Conservation (phyloP, 1,140 invertebrate species). For the Ganaspis sp. region DNA sequence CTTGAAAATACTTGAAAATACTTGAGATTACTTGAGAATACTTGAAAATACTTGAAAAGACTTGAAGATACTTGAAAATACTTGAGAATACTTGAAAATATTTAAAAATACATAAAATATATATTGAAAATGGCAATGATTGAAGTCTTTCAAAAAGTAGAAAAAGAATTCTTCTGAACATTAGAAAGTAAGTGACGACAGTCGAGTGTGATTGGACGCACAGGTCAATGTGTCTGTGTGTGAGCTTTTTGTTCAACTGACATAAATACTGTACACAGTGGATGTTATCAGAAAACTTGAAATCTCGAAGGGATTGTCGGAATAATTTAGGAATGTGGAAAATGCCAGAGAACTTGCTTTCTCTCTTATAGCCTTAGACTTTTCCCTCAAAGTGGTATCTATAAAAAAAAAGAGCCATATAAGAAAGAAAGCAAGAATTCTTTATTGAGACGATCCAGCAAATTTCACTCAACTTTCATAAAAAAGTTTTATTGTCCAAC, state of each 20-base stretch:
- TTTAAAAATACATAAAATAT: too few relatives aligned
- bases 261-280: background rate
- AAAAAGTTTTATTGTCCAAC: conserved; percentile 2
- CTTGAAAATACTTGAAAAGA: too few relatives aligned
- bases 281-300: background rate
- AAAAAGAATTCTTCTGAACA: too few relatives aligned
- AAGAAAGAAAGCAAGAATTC: background rate
- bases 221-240: too few relatives aligned
- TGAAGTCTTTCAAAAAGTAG: too few relatives aligned
- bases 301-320: background rate
- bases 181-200: too few relatives aligned
- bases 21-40: too few relatives aligned
- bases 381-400: background rate
- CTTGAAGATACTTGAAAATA: too few relatives aligned
- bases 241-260: background rate
- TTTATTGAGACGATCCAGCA: background rate
- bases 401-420: background rate
- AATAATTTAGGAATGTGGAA: background rate
- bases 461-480: conserved; percentile 1
- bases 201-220: too few relatives aligned
- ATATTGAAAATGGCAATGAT: too few relatives aligned
- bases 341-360: background rate
- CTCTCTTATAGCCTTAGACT: background rate
- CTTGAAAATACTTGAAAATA: too few relatives aligned
- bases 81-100: too few relatives aligned